These are phyloP conservation scores for Agrilus planipennis DNA, from an alignment of 1,140 invertebrate genomes.

Conservation along the genomic window DNA sequence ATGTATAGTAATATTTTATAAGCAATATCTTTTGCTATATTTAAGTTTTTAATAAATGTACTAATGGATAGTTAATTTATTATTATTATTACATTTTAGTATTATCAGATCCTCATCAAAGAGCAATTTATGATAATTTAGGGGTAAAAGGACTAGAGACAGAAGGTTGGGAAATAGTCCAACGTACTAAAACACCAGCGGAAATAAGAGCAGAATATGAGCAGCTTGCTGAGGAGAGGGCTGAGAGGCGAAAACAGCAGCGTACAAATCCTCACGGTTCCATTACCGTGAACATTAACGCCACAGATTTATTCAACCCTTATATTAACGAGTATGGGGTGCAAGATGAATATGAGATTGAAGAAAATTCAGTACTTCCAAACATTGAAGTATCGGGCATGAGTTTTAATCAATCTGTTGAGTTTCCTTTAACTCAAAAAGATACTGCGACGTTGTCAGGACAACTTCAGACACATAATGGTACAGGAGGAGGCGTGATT, in stretches of 20 bases:
- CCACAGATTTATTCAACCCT: slow-evolving; percentile 80
- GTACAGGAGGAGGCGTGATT: slow-evolving; percentile 64
- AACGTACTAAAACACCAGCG: slow-evolving; percentile 77
- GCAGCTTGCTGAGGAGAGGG: slow-evolving; percentile 60
- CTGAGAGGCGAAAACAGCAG: slow-evolving; percentile 73
- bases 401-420: slow-evolving; percentile 83
- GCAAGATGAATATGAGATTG: slow-evolving; percentile 27
- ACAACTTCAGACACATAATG: slow-evolving; percentile 74
- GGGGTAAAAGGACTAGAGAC: slow-evolving; percentile 73
- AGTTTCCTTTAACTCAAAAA: slow-evolving; percentile 75
- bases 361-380: slow-evolving; percentile 34
- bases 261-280: slow-evolving; percentile 83
- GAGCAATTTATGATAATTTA: slow-evolving; percentile 71
- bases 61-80: too few relatives aligned
- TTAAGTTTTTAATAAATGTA: too few relatives aligned
- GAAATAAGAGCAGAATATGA: slow-evolving; percentile 95
- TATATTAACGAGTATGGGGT: slow-evolving; percentile 48
- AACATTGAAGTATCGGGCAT: slow-evolving; percentile 81
- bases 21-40: background rate
- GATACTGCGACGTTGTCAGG: slow-evolving; percentile 74
- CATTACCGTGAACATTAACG: slow-evolving; percentile 80
- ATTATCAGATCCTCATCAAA: slow-evolving; percentile 60
- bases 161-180: slow-evolving; percentile 85
- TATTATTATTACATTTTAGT: slow-evolving; percentile 38
- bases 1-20: slow-evolving; percentile 3